A percentile compares a stretch with the other conserved stretches of the same genome.
Evolutionary conservation across 2,888 invertebrate genomes (phyloP).

Genomic region (Machimus rusticus): DNA sequence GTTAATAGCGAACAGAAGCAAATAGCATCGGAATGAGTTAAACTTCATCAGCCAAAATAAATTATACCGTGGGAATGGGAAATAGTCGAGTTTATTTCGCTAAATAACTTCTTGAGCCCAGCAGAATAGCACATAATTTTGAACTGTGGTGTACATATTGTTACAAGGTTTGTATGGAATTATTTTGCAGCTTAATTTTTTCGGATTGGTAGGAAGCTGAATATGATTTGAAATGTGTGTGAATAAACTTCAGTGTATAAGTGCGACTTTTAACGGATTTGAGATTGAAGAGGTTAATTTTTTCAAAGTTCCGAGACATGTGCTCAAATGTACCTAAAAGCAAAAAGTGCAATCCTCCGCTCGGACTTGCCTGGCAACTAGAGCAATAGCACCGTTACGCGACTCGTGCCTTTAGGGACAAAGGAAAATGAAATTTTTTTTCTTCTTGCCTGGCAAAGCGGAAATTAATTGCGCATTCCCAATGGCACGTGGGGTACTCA

Average conservation of each 20-base stretch:
- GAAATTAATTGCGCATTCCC: neutral
- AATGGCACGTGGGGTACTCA: conserved; percentile 52
- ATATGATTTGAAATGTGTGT: neutral
- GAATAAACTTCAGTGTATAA: no score
- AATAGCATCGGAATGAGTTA: neutral
- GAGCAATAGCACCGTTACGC: neutral
- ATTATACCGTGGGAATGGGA: neutral
- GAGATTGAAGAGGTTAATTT: neutral
- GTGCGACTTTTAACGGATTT: neutral
- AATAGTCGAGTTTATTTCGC: neutral
- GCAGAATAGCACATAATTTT: neutral
- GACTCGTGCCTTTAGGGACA: neutral
- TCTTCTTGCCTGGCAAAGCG: neutral
- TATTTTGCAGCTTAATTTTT: neutral
- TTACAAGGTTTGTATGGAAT: no score
- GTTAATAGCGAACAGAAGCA: neutral
- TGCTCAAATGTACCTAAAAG: neutral
- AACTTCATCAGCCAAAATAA: neutral
- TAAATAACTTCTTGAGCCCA: neutral
- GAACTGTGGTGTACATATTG: neutral
- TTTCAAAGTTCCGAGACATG: neutral
- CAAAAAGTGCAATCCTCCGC: neutral
- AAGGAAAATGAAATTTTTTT: neutral
- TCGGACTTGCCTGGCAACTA: neutral
- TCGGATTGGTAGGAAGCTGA: neutral